Conservation (phyloP, 1,140 invertebrate genomes). For the Hylaeus volcanicus region DNA sequence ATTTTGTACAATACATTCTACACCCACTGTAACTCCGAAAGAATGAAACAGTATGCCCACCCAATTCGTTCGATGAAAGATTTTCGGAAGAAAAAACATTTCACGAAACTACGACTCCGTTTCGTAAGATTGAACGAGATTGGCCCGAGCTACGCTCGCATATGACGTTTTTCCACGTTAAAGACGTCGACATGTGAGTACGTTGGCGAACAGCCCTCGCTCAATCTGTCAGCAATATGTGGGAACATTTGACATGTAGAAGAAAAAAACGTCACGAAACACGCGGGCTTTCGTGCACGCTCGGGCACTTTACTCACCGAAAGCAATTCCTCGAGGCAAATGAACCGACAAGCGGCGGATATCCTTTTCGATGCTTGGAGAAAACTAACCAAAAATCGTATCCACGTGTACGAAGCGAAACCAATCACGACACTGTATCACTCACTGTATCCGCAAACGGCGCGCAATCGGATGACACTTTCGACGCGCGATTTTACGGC, state of each 20-base stretch:
- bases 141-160: neutral
- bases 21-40: too few species aligned
- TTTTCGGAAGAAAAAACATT: neutral
- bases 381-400: slow-evolving; percentile 57
- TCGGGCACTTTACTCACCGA: slow-evolving; percentile 58
- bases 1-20: neutral
- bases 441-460: slow-evolving; percentile 51
- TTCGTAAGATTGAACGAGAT: neutral
- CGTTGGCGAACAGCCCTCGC: neutral
- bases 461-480: slow-evolving; percentile 56
- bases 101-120: neutral
- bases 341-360: slow-evolving; percentile 35
- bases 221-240: slow-evolving; percentile 38
- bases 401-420: slow-evolving; percentile 45
- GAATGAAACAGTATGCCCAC: neutral
- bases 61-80: too few species aligned
- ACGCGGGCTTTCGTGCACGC: neutral
- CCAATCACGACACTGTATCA: slow-evolving; percentile 56
- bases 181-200: slow-evolving; percentile 38
- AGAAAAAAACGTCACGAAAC: neutral
- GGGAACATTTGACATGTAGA: neutral
- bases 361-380: slow-evolving; percentile 47
- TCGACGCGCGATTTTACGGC: slow-evolving; percentile 55
- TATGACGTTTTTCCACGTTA: neutral
- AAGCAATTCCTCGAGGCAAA: slow-evolving; percentile 58